Conservation (phyloP, 2,888 invertebrate species). For the Machimus atricapillus region DNA sequence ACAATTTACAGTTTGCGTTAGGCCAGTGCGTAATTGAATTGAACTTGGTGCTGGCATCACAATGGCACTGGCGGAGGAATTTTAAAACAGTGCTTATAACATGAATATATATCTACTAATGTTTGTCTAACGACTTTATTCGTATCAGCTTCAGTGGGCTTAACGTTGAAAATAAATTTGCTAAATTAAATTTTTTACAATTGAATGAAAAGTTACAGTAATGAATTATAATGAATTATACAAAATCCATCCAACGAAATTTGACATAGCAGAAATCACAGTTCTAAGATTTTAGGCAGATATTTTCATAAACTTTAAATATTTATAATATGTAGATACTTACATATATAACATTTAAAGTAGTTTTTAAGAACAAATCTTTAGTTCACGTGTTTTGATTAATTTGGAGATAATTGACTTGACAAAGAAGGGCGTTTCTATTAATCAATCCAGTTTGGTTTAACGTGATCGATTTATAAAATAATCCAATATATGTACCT, state of each 20-base stretch:
- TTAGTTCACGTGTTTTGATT: too few species aligned
- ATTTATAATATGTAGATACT: too few species aligned
- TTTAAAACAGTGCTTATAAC: neutral
- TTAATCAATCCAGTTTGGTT: neutral
- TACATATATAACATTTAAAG: too few species aligned
- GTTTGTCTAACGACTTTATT: neutral
- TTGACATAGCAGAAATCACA: neutral
- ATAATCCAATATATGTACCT: too few species aligned
- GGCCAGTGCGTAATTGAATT: conserved; percentile 9
- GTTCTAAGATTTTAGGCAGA: too few species aligned
- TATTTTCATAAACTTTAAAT: too few species aligned
- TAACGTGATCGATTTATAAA: neutral
- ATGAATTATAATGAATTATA: neutral
- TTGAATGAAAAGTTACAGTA: neutral
- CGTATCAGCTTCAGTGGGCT: neutral
- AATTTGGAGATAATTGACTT: too few species aligned
- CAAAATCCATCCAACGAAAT: neutral
- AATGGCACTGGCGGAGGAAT: neutral
- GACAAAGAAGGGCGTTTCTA: neutral
- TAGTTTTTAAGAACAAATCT: too few species aligned
- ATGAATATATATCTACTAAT: neutral
- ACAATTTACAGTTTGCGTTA: conserved; percentile 8
- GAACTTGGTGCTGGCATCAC: neutral
- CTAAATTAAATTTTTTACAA: neutral
- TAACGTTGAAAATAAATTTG: neutral